Percentiles rank a stretch among this genome's conserved stretches.
These are phyloP conservation scores for Porites cylindrica DNA, from an alignment of 92 coral and sea anemone genomes.

Conservation along the genomic window DNA sequence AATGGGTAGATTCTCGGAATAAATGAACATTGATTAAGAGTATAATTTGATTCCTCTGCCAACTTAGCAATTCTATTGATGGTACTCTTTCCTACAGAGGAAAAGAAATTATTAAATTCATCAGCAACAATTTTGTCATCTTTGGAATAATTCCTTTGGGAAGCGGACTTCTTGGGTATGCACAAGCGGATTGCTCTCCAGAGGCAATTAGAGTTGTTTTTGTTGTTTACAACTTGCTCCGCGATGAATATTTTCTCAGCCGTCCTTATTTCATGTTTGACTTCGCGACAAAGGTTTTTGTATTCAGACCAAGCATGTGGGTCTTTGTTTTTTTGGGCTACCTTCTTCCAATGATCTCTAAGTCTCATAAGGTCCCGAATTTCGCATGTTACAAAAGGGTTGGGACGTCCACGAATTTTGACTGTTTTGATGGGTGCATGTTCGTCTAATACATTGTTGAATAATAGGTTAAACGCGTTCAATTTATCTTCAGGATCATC, in stretches of 20 bases:
- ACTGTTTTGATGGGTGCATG: constrained; percentile 56
- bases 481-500: constrained; percentile 52
- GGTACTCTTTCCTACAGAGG: no score
- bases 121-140: no score
- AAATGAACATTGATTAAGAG: no score
- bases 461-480: constrained; percentile 28
- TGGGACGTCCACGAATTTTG: constrained; percentile 54
- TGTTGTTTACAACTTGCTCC: constrained; percentile 25
- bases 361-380: constrained; percentile 64
- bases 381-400: constrained; percentile 51
- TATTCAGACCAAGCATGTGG: background rate
- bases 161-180: constrained; percentile 61
- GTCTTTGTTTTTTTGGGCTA: constrained; percentile 38
- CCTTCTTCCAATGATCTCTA: constrained; percentile 53
- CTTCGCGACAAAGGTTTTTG: no score
- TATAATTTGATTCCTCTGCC: no score
- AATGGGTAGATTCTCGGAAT: no score
- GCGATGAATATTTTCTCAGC: constrained; percentile 39
- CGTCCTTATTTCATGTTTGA: background rate
- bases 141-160: no score
- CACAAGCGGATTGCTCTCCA: constrained; percentile 69
- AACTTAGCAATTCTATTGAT: no score
- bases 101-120: no score
- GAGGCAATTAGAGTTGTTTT: no score
- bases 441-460: constrained; percentile 42